Evolutionary conservation across 2,888 invertebrate genomes (phyloP).

Genomic region (Epirrhoe alternata): DNA sequence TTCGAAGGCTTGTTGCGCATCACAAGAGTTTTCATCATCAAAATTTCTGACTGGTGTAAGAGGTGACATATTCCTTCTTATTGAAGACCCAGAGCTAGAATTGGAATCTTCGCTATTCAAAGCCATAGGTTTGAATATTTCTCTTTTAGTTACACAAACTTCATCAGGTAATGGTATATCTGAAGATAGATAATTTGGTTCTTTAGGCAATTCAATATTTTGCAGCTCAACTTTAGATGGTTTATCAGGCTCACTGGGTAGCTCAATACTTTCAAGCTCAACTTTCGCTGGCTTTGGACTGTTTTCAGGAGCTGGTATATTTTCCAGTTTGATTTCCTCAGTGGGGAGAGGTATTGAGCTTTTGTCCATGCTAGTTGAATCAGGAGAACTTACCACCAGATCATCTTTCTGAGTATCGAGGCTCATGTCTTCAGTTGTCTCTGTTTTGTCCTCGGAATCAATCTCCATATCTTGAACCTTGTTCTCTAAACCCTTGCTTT

Average conservation of each 20-base stretch:
- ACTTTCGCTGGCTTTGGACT: constrained; percentile 64
- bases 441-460: constrained; percentile 48
- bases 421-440: constrained; percentile 43
- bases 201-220: constrained; percentile 68
- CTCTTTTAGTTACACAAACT: constrained; percentile 54
- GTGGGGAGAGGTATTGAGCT: constrained; percentile 62
- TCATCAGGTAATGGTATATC: constrained; percentile 71
- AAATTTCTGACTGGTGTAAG: constrained; percentile 79
- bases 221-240: constrained; percentile 62
- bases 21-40: constrained; percentile 79
- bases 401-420: constrained; percentile 41
- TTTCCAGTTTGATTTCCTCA: constrained; percentile 72
- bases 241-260: constrained; percentile 66
- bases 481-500: constrained; percentile 31
- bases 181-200: constrained; percentile 53
- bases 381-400: constrained; percentile 30
- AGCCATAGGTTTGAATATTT: constrained; percentile 67
- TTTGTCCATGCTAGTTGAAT: constrained; percentile 60
- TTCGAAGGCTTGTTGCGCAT: constrained; percentile 79
- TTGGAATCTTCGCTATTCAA: constrained; percentile 69
- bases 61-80: constrained; percentile 79
- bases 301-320: constrained; percentile 73
- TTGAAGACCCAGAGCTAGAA: constrained; percentile 74
- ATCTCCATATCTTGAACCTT: constrained; percentile 64
- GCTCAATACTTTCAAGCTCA: constrained; percentile 66